Evolutionary conservation across 2,113 vertebrate species (phyloP).

Genomic region (Lophotis ruficrista): DNA sequence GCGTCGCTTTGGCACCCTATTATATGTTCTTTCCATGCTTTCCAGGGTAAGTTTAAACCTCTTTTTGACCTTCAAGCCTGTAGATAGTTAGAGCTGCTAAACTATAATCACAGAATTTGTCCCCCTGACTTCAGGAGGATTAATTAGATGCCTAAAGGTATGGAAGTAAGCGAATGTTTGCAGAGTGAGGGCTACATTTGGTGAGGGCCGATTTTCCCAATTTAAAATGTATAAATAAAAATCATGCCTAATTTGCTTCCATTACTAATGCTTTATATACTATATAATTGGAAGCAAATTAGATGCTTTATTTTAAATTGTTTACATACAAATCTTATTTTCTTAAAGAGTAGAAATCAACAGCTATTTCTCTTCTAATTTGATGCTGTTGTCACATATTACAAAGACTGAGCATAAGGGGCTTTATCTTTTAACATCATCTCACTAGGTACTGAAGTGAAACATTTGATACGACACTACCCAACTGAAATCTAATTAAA

Average conservation of each 20-base stretch:
- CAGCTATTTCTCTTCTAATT: slow-evolving; percentile 60
- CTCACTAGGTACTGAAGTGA: slow-evolving; percentile 54
- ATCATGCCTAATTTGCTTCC: slow-evolving; percentile 38
- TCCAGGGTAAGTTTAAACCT: not conserved
- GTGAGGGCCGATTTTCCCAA: slow-evolving; percentile 22
- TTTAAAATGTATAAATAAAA: slow-evolving; percentile 39
- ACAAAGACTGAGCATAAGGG: slow-evolving; percentile 54
- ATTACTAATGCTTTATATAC: slow-evolving; percentile 41
- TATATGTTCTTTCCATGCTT: not conserved
- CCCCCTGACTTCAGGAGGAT: not conserved
- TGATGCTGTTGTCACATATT: slow-evolving; percentile 58
- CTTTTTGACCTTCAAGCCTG: not conserved
- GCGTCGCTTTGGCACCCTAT: not conserved
- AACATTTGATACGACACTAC: slow-evolving; percentile 63
- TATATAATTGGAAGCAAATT: slow-evolving; percentile 53
- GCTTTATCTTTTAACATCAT: slow-evolving; percentile 29
- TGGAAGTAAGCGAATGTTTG: not conserved
- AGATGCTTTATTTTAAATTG: slow-evolving; percentile 70
- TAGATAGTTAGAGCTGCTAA: not conserved
- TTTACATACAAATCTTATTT: slow-evolving; percentile 71
- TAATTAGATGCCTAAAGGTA: slow-evolving; percentile 24
- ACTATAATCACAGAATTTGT: not conserved
- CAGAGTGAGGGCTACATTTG: not conserved
- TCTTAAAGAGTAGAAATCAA: slow-evolving; percentile 65
- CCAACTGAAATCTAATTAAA: slow-evolving; percentile 50